Percentiles rank a stretch among this genome's conserved stretches.
Conservation (phyloP, 64 coral and sea anemone species). For the Astreopora myriophthalma region DNA sequence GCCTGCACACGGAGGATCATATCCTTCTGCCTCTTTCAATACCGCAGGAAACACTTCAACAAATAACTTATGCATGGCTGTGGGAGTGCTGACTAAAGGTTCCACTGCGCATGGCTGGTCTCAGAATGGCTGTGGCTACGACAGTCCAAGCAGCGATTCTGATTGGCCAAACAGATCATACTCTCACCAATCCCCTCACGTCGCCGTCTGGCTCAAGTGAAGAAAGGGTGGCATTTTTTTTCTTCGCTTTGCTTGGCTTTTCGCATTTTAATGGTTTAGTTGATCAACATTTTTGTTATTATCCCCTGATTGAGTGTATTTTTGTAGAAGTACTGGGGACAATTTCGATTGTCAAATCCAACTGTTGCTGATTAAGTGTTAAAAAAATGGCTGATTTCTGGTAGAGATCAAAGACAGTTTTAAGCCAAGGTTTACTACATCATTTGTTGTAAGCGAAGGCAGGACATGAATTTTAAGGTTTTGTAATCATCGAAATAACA, state of each 20-base stretch:
- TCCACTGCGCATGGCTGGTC: conserved; percentile 61
- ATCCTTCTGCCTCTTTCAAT: conserved; percentile 44
- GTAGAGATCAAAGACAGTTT: too few species aligned
- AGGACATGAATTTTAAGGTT: too few species aligned
- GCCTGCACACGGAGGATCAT: conserved; percentile 17
- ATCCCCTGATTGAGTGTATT: too few species aligned
- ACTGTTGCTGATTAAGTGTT: too few species aligned
- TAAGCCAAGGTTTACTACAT: too few species aligned
- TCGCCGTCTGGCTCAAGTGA: conserved; percentile 76
- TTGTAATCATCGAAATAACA: too few species aligned
- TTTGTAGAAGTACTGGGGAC: too few species aligned
- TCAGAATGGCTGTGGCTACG: conserved; percentile 62
- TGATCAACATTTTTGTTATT: background rate
- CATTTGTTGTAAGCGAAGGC: too few species aligned
- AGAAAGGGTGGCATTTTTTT: too few species aligned
- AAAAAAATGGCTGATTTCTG: too few species aligned
- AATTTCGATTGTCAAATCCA: too few species aligned
- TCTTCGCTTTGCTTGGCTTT: background rate
- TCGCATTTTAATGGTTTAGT: background rate
- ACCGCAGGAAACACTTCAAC: conserved; percentile 16
- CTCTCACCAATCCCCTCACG: conserved; percentile 56
- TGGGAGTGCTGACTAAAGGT: conserved; percentile 46
- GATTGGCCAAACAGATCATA: conserved; percentile 68
- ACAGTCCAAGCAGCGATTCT: conserved; percentile 51
- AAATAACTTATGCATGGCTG: conserved; percentile 77